Evolutionary conservation across 2,797 vertebrate species (phyloP), one percentile per base, ranked within the genome.

Genomic region (Lithobates sylvaticus): DNA sequence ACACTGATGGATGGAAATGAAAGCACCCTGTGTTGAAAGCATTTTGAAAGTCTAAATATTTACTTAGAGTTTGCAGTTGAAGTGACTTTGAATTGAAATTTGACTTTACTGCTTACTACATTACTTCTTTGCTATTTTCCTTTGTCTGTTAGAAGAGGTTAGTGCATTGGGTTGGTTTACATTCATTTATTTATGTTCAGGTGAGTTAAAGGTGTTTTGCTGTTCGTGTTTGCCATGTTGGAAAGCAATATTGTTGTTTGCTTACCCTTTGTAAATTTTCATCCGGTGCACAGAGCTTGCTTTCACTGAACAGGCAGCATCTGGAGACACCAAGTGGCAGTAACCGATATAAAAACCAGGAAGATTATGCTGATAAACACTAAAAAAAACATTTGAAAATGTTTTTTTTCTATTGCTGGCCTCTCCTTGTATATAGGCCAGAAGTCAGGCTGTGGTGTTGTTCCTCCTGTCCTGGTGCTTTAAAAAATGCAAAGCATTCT

Each of bases 281-380:
- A 50, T 68, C 54, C 69, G 50, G 32, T 26, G 58, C 39, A 85
- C 36, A 6, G 6, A 61, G 34, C n/a, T 32, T 65, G n/a, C 12
- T 54, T 47, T 34, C 74, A 27, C 6, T 36, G 39, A 77, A 70
- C 44, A 61, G 23, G 34, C 36, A 78, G 76, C 64, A 32, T 79
- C 67, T 85, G 58, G 84, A 34, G 70, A 79, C 84, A 73, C 69
- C 76, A 73, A 73, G 84, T 85, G 76, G 83, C 61, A 16, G 68
- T 26, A 65, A 65, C n/a, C 12, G 7, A 77, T 27, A 44, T 65
- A 67, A 54, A 18, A 54, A 54, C 13, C 16, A 5, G 16, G 16
- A 18, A 54, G 3, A 54, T 54, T 16, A 6, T 18, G 50, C 16
- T 16, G 50, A 54, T 13, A 54, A 54, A 54, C 15, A 18, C 16